These are phyloP conservation scores for Chlamydotis undulata DNA, from an alignment of 2,113 vertebrate genomes.

Conservation along the genomic window DNA sequence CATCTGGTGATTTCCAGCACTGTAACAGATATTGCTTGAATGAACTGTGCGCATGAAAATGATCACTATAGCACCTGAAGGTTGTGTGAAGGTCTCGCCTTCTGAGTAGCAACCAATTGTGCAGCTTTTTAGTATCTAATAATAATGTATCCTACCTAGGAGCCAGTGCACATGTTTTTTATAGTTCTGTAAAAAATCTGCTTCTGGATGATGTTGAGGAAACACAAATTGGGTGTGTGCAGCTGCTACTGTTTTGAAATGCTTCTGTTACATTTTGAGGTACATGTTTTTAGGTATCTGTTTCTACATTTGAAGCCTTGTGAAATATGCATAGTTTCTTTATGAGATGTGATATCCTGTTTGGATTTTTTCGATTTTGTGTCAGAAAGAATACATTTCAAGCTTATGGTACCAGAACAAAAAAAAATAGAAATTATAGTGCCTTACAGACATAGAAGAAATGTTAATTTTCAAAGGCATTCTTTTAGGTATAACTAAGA, in stretches of 20 bases:
- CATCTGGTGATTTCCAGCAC: constrained; percentile 24
- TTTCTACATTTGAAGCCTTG: constrained; percentile 63
- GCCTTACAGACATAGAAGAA: not conserved
- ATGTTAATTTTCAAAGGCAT: not conserved
- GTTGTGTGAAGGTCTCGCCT: not conserved
- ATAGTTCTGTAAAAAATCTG: not conserved
- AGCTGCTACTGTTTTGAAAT: constrained; percentile 71
- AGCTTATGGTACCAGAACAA: not conserved
- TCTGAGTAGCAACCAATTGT: not conserved
- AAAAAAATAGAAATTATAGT: not conserved
- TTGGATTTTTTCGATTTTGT: not conserved
- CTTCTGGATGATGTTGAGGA: not conserved
- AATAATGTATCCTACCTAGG: not conserved
- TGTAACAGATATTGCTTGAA: not conserved
- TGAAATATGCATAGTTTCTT: constrained; percentile 63
- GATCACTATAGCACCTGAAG: not conserved
- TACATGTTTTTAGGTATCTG: constrained; percentile 50
- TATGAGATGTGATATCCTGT: constrained; percentile 49
- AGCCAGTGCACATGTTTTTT: not conserved
- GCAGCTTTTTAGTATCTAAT: not conserved
- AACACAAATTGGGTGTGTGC: not conserved
- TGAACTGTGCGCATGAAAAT: not conserved
- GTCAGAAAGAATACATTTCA: constrained; percentile 36
- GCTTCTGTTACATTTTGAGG: constrained; percentile 70
- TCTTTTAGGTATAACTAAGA: not conserved